Base-by-base conservation (phyloP, 2,888 invertebrate species). In the Tortricodes alternella region DNA sequence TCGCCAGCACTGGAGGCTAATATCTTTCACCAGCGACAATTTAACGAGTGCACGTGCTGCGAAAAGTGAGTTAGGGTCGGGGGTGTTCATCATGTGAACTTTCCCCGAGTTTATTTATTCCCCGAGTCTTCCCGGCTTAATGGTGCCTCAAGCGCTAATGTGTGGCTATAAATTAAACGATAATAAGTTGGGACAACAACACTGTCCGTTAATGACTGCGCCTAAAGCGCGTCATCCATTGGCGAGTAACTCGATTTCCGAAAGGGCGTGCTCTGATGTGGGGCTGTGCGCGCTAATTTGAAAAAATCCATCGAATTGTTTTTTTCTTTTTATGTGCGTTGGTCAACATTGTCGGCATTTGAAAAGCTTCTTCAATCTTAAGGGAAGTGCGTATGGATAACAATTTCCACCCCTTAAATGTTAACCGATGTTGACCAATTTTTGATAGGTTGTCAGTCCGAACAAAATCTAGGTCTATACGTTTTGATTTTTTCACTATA, bases 141-240 rank as follows among this genome's bases (percentile, higher is more conserved):
- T 84, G 83, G 85, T 67, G 83, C 85, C 83, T 85, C 82, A 82
- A 87, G 80, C 85, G 86, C 82, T 86, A 88, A 89, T 88, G 84
- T 88, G 82, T 85, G 84, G 83, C 75, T 80, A 87, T 90, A 89
- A 89, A 89, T 89, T 87, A 85, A 80, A 78, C 85, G 86, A 85
- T 90, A 89, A 90, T 89, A 89, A 88, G 86, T 88, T 85, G 77
- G 83, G 89, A 88, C 88, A 87, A 85, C 85, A 84, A 77, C 85
- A 78, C 70, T 72, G 79, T 56, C 76, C 75, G 79, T 83, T 79
- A 80, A 81, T 76, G 79, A 77, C 73, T 71, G 37, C 16, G 19
- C 49, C 50, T 56, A 50, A 50, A 49, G 49, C 37, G 48, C 55
- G 43, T 56, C 43, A 56, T 56, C 56, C 56, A 50, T 56, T 50